Base-by-base conservation (phyloP, 2,888 invertebrate genomes). In the Pseudococcus viburni region DNA sequence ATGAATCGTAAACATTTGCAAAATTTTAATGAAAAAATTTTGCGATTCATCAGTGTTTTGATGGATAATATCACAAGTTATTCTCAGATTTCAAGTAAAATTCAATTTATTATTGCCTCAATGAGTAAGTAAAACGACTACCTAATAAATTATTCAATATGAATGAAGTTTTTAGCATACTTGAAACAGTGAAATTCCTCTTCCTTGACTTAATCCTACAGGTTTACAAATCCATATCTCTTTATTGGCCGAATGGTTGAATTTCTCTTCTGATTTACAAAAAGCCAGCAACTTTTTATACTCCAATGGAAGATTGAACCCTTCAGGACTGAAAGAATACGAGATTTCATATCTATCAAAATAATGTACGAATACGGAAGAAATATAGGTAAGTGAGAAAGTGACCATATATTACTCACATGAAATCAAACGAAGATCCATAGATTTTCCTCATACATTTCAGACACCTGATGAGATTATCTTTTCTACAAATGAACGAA, bases 161-260 rank as follows among this genome's bases (percentile, higher is more conserved):
- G 7, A 46, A 46, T 17, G 9, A 59, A 59, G 3, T 19, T 33
- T 33, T 33, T 33, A 48, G 89, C 91, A 92, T 92, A 96, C 96
- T 91, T 95, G 93, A 91, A 96, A 96, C 42, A 97, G 92, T 90
- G 96, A 95, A 89, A 97, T 97, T 85, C 96, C 96, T 91, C 95
- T 93, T 11, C 96, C 96, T 92, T 96, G 95, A 90, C 96, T 96
- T 91, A 96, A 95, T 0, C 96, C 95, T 0, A 96, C 96, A 0
- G 97, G 97, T 91, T 97, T 97, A 91, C 96, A 96, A 89, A 97
- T 97, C 96, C 97, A 97, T n/a, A 95, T 94, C 80, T 92, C 92
- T 9, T 92, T 91, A 19, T 93, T 93, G 7, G 93, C 93, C 86
- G 55, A 26, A 73, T 12, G 8, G 26, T 19, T 77, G 26, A 59